Percentiles rank a stretch among this genome's conserved stretches.
These are phyloP conservation scores for Prionailurus viverrinus DNA, from an alignment of 2,113 vertebrate species.

Conservation along the genomic window DNA sequence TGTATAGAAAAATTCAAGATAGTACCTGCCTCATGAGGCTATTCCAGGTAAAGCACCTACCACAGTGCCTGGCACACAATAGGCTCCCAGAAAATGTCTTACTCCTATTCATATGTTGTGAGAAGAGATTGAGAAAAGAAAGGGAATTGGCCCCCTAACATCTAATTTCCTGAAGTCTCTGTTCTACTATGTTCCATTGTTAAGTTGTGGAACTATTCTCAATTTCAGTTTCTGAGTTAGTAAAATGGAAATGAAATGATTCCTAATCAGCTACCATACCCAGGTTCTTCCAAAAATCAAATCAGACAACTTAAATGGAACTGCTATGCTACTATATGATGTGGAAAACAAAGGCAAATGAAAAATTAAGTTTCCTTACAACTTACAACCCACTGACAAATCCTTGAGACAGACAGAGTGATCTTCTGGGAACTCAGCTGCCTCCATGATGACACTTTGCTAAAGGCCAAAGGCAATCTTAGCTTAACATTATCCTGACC, in stretches of 20 bases:
- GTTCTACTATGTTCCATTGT: background rate
- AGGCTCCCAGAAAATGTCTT: background rate
- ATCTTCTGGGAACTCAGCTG: too few relatives aligned
- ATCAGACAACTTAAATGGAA: background rate
- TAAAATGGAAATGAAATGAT: background rate
- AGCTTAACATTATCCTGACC: too few relatives aligned
- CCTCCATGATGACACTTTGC: too few relatives aligned
- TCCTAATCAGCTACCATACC: background rate
- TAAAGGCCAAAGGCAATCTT: too few relatives aligned
- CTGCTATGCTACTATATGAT: background rate
- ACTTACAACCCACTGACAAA: too few relatives aligned
- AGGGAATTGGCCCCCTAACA: background rate
- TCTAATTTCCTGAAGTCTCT: background rate
- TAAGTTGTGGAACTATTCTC: background rate
- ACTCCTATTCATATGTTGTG: background rate
- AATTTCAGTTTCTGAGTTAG: background rate
- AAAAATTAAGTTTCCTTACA: too few relatives aligned
- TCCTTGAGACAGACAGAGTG: too few relatives aligned
- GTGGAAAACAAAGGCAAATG: too few relatives aligned
- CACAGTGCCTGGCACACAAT: background rate
- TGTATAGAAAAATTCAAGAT: background rate
- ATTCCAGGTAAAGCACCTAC: background rate
- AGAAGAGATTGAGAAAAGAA: background rate
- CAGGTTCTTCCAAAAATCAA: background rate
- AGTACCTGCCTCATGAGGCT: background rate